These are phyloP conservation scores for Parazoanthus atlanticus DNA, from an alignment of 92 coral and sea anemone species.

Conservation along the genomic window DNA sequence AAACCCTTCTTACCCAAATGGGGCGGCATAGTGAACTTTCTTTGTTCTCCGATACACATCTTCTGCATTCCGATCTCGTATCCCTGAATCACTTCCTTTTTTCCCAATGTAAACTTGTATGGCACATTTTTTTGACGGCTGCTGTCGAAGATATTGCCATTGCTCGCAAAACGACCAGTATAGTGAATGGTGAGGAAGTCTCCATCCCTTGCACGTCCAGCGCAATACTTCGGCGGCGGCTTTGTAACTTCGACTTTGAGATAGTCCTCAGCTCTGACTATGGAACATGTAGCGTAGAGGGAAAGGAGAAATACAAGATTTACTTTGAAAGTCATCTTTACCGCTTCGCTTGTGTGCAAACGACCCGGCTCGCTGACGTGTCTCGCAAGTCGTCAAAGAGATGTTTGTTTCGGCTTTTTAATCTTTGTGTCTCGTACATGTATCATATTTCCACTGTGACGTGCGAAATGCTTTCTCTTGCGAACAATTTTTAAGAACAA, in stretches of 20 bases:
- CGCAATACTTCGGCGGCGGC: not conserved
- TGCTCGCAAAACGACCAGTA: slow-evolving; percentile 41
- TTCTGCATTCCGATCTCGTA: slow-evolving; percentile 47
- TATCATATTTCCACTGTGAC: too few species aligned
- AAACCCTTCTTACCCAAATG: slow-evolving; percentile 35
- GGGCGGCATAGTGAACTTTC: slow-evolving; percentile 39
- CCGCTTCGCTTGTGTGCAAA: not conserved
- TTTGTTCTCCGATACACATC: slow-evolving; percentile 44
- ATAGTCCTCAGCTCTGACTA: slow-evolving; percentile 10
- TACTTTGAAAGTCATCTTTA: slow-evolving; percentile 13
- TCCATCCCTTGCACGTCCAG: slow-evolving; percentile 38
- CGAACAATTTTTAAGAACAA: too few species aligned
- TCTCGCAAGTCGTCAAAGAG: not conserved
- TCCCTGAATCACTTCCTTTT: slow-evolving; percentile 32
- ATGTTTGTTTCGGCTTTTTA: not conserved
- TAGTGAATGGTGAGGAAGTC: slow-evolving; percentile 39
- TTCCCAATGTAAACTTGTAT: slow-evolving; percentile 45
- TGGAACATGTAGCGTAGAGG: not conserved
- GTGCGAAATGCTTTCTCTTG: too few species aligned
- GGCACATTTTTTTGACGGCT: slow-evolving; percentile 33
- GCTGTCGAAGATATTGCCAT: slow-evolving; percentile 35
- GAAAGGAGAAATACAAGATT: not conserved
- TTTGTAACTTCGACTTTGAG: slow-evolving; percentile 34
- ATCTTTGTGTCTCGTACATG: too few species aligned
- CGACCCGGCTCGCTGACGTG: not conserved